These are phyloP conservation scores for Scolopax rusticola DNA, from an alignment of 2,797 vertebrate species.

Conservation along the genomic window DNA sequence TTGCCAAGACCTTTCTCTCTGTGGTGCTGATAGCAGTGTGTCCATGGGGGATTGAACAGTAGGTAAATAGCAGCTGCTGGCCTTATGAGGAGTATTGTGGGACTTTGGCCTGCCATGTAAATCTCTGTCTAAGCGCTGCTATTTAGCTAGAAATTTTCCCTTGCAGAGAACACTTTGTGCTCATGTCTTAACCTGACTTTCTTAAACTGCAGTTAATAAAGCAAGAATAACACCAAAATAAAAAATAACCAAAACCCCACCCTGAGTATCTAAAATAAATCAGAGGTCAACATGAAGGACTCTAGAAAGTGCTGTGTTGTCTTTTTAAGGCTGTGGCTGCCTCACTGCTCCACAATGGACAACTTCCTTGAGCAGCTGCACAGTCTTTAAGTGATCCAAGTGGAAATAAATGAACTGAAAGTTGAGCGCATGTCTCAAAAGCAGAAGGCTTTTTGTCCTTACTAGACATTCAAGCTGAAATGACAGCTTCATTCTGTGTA, in stretches of 20 bases:
- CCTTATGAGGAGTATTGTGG: not conserved
- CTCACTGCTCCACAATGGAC: not conserved
- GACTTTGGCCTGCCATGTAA: not conserved
- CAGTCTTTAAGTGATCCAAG: not conserved
- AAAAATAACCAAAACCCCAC: rapidly evolving
- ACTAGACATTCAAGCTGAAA: not conserved
- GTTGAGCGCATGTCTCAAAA: not conserved
- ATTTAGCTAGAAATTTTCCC: not conserved
- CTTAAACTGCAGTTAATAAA: not conserved
- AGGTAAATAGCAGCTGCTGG: not conserved
- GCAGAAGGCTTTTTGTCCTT: not conserved
- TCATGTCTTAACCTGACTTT: not conserved
- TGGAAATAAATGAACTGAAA: not conserved
- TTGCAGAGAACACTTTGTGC: not conserved
- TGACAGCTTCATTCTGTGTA: not conserved
- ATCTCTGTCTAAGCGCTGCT: not conserved
- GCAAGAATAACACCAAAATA: not conserved
- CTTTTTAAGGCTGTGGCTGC: not conserved
- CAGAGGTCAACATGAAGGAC: not conserved
- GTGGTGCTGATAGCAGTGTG: not conserved
- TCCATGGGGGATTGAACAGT: not conserved
- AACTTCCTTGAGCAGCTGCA: not conserved
- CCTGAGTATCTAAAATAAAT: not conserved
- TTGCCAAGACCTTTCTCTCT: not conserved
- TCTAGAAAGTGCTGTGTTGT: not conserved